Evolutionary conservation across 2,113 vertebrate genomes (phyloP).

Genomic region (Leptodactylus fuscus): DNA sequence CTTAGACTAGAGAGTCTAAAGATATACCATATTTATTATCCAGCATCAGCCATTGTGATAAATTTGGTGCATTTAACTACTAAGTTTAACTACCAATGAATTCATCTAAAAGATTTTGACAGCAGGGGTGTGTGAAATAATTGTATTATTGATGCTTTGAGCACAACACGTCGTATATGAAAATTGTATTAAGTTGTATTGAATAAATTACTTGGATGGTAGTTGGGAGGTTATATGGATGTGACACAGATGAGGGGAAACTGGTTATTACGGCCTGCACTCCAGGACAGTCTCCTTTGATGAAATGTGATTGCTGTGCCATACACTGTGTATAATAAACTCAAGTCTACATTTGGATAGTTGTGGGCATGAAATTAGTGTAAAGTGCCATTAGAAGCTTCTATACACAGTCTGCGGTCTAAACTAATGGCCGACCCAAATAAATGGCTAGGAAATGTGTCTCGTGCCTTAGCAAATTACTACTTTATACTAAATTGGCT

Average conservation of each 20-base stretch:
- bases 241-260: background rate
- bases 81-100: constrained; percentile 34
- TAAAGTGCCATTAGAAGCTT: background rate
- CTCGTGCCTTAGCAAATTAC: background rate
- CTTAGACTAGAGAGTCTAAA: too few species aligned
- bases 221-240: background rate
- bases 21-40: too few species aligned
- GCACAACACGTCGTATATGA: constrained; percentile 1
- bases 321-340: background rate
- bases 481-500: background rate
- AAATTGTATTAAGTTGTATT: constrained; percentile 30
- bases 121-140: constrained; percentile 34
- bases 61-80: too few species aligned
- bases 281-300: too few species aligned
- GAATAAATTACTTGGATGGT: constrained; percentile 17
- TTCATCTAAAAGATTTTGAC: constrained; percentile 23
- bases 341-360: background rate
- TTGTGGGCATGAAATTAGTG: background rate
- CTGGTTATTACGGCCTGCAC: background rate
- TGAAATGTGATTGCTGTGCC: background rate
- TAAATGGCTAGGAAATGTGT: too few species aligned
- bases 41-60: too few species aligned
- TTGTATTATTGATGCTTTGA: constrained; percentile 28
- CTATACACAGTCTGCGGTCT: too few species aligned
- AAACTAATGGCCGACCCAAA: too few species aligned